phyloP scores from a whole-genome alignment of 37 sponge, comb jelly and placozoan species.

The Cladorhizidae sp. region DNA sequence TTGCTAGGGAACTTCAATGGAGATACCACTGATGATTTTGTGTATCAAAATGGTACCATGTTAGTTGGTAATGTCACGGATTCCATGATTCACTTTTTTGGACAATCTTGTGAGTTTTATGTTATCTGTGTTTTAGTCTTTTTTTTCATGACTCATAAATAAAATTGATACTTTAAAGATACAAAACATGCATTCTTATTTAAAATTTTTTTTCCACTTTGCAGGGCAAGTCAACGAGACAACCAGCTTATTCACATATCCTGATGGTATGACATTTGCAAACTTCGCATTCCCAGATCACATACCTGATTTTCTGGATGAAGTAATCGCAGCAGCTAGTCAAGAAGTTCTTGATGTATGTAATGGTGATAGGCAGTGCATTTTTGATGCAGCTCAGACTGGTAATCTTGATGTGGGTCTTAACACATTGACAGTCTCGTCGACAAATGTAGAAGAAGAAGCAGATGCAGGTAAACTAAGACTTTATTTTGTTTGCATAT shows the following conservation, averaged over 20 bases:
- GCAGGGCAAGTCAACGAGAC: too few relatives aligned
- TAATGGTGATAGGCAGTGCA: slow-evolving; percentile 31
- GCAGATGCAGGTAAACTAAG: neutral
- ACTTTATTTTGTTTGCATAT: too few relatives aligned
- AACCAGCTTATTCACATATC: slow-evolving; percentile 59
- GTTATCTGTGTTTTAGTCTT: too few relatives aligned
- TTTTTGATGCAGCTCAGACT: slow-evolving; percentile 69
- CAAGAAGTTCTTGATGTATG: slow-evolving; percentile 17
- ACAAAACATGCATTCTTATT: neutral
- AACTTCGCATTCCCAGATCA: slow-evolving; percentile 50
- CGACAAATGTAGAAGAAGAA: neutral
- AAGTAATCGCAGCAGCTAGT: slow-evolving; percentile 26
- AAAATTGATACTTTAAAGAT: neutral
- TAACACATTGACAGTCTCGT: neutral
- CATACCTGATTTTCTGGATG: slow-evolving; percentile 53
- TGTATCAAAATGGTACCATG: too few relatives aligned
- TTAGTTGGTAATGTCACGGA: slow-evolving; percentile 48
- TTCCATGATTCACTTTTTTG: slow-evolving; percentile 66
- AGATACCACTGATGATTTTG: slow-evolving; percentile 59
- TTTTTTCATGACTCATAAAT: too few relatives aligned
- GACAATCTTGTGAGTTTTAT: slow-evolving; percentile 70
- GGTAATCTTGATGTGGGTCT: slow-evolving; percentile 39
- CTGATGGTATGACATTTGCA: neutral
- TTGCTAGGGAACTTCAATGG: slow-evolving; percentile 78
- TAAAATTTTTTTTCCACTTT: too few relatives aligned